Conservation (phyloP, 1,140 invertebrate species). For the Drosophila parvula region DNA sequence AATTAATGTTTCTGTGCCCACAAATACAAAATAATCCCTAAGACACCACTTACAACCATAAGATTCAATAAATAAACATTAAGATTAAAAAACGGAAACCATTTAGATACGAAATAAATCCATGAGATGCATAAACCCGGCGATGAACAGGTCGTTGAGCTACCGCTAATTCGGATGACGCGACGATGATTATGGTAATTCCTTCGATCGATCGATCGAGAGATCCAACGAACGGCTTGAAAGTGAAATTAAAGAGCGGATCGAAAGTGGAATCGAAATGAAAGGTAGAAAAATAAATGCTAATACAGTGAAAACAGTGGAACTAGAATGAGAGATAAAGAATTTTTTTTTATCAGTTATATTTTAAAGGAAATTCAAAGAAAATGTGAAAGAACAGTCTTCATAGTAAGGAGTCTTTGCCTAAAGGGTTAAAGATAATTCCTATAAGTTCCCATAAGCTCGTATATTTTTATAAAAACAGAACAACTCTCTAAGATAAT, state of each 20-base stretch:
- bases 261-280: conserved; percentile 32
- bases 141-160: conserved; percentile 55
- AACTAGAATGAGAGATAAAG: not conserved
- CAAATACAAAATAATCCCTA: conserved; percentile 20
- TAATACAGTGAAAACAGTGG: not conserved
- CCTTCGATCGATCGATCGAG: not conserved
- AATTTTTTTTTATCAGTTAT: not conserved
- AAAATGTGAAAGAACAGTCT: too few relatives aligned
- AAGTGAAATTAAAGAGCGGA: conserved; percentile 34
- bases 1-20: conserved; percentile 1
- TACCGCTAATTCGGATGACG: conserved; percentile 47
- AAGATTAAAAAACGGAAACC: conserved; percentile 20
- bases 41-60: conserved; percentile 3
- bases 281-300: conserved; percentile 6
- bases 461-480: too few relatives aligned
- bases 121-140: not conserved
- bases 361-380: not conserved
- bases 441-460: too few relatives aligned
- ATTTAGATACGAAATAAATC: conserved; percentile 8
- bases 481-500: not conserved
- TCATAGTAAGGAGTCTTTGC: too few relatives aligned
- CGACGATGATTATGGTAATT: conserved; percentile 35
- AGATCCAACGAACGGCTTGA: conserved; percentile 2
- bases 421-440: too few relatives aligned
- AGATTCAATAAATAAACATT: conserved; percentile 22